Conservation (phyloP, 37 sponge, comb jelly and placozoan species). For the Chondrosia reniformis region DNA sequence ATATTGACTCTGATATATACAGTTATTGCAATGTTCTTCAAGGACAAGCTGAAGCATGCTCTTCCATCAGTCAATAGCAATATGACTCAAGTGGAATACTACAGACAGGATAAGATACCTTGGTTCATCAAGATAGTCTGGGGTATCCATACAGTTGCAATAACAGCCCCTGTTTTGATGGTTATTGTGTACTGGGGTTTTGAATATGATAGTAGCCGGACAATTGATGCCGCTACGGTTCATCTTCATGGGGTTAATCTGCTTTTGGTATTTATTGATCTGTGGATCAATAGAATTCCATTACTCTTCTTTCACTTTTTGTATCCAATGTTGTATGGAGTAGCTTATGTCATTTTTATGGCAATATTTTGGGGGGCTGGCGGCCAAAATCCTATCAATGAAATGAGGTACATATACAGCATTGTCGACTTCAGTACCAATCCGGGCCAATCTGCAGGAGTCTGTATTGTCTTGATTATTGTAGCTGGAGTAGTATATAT, state of each 20-base stretch:
- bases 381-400: constrained; percentile 23
- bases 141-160: constrained; percentile 26
- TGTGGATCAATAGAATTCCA: constrained; percentile 42
- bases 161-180: constrained; percentile 6
- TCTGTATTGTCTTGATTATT: constrained; percentile 14
- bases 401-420: constrained; percentile 39
- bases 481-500: constrained; percentile 26
- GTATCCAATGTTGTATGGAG: constrained; percentile 31
- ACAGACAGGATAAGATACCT: constrained; percentile 37
- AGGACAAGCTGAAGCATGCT: neutral
- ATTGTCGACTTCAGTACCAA: constrained; percentile 22
- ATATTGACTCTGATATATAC: constrained; percentile 3
- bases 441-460: neutral
- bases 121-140: constrained; percentile 59
- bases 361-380: constrained; percentile 56
- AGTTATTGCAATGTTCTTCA: constrained; percentile 5
- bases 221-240: neutral
- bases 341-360: constrained; percentile 48
- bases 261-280: constrained; percentile 40
- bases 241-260: constrained; percentile 57
- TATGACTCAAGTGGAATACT: constrained; percentile 9
- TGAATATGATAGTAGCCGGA: neutral
- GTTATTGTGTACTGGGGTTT: constrained; percentile 31
- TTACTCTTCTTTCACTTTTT: constrained; percentile 48
- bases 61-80: neutral